These are phyloP conservation scores for Drosophila suzukii DNA, from an alignment of 1,140 invertebrate species.

Conservation along the genomic window DNA sequence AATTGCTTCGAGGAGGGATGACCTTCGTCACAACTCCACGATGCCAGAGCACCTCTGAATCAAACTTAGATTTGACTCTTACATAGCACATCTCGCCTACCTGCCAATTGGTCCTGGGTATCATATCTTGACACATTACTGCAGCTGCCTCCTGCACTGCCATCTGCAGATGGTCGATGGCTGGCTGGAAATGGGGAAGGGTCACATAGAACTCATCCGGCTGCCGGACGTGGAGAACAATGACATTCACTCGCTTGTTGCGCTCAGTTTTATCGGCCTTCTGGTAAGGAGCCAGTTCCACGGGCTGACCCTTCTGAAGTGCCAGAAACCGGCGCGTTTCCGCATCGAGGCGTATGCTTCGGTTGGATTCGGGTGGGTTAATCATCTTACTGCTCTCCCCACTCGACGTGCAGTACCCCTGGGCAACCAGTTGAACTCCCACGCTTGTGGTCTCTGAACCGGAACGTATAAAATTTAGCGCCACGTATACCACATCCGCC, in stretches of 20 bases:
- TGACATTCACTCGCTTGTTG: conserved; percentile 17
- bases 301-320: conserved; percentile 1
- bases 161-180: conserved; percentile 14
- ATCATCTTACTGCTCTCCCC: conserved; percentile 44
- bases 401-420: conserved; percentile 51
- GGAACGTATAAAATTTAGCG: conserved; percentile 42
- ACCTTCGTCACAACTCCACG: conserved; percentile 31
- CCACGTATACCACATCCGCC: conserved; percentile 31
- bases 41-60: conserved; percentile 44
- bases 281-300: background rate
- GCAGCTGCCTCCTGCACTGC: conserved; percentile 32
- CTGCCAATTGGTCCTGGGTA: conserved; percentile 15
- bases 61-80: conserved; percentile 11
- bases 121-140: background rate
- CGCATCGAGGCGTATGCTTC: conserved; percentile 1
- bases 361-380: background rate
- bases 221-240: conserved; percentile 31
- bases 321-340: conserved; percentile 35
- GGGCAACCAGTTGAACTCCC: conserved; percentile 53
- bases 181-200: conserved; percentile 32
- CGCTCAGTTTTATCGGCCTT: background rate
- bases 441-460: conserved; percentile 45
- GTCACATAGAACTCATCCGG: conserved; percentile 75
- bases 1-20: too few relatives aligned
- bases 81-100: conserved; percentile 55